Evolutionary conservation across 2,888 invertebrate species (phyloP), one percentile per base, ranked within the genome.

Genomic region (Drosophila kuntzei): DNA sequence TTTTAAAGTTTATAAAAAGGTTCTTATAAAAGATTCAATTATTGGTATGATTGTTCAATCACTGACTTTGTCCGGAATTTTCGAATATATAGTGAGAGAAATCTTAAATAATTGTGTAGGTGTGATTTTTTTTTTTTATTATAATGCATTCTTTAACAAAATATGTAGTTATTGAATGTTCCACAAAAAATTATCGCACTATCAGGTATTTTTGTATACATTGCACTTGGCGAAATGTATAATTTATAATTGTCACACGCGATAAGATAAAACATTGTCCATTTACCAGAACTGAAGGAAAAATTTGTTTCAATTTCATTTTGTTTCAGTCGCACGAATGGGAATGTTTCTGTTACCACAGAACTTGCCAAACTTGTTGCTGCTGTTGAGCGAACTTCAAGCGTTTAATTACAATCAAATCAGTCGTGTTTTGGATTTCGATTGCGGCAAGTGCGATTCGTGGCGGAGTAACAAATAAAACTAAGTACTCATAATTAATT

Each of bases 221-320:
- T 44, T 72, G 60, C 82, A 72, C 59, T 62, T 74, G 59, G 46
- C 43, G 12, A 55, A 65, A 44, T 57, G 41, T 76, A 61, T 65
- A 59, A 61, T 68, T 72, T 71, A 68, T 62, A 75, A 65, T 71
- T 87, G 75, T 69, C 60, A 69, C 54, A 51, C 54, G 58, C 66
- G 82, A 82, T 82, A 78, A 82, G 87, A 82, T 82, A 84, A 82
- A 58, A 68, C 32, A 44, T 53, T 60, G 64, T 46, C 62, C 74
- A 70, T 37, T 54, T 44, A 36, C 43, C 49, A 50, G 47, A 54
- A 47, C 25, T 16, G 8, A 46, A 14, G 22, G 16, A 67, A 47
- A 65, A 55, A 39, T 68, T 65, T 73, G 76, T 80, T 84, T 64
- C 76, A 66, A 12, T 75, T 50, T 68, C 80, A 86, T 75, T 86